Base-by-base conservation (phyloP, 2,888 invertebrate species). In the Xestia xanthographa region DNA sequence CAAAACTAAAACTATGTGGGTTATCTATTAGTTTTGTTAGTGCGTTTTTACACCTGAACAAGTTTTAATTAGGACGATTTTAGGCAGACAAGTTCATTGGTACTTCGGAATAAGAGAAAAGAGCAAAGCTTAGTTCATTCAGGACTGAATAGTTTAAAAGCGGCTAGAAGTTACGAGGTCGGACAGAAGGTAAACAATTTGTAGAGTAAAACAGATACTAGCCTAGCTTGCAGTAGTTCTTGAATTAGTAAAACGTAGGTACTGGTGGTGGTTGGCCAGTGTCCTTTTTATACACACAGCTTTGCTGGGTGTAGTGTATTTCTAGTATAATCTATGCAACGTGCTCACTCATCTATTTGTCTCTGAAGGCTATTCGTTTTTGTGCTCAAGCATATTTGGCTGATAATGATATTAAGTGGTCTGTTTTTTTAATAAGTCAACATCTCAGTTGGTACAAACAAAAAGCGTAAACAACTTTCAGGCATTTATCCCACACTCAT, bases 91-190 rank as follows among this genome's bases (percentile, higher is more conserved):
- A 9, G 17, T 43, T 8, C 5, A 29, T 12, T 66, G 11, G 17
- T 29, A 65, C 2, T 20, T 38, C 11, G 22, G 2, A 12, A 1
- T 22, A 67, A 26, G 20, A 20, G 12, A 60, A 60, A 1, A 5
- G 41, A 53, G 26, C 11, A 43, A 29, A 14, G 17, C 29, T 45
- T 45, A 34, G 53, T 63, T 38, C 12, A 38, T 77, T 63, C 66
- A 81, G 73, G 34, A 1, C 75, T 78, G 75, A 74, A 78, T 81
- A 66, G 34, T 78, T 78, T 74, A 78, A 50, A 34, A 56, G 74
- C 26, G 8, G 0, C 34, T n/a, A 41, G 29, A 66, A 74, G 78
- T 74, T 81, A 60, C 74, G 74, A 81, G 14, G 29, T n/a, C 81
- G 60, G 74, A 50, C 26, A 20, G 43, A 17, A 41, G 63, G 63